Percentiles rank a stretch among this genome's conserved stretches.
phyloP scores from a whole-genome alignment of 2,797 vertebrate genomes.

The Chiroxiphia lanceolata region DNA sequence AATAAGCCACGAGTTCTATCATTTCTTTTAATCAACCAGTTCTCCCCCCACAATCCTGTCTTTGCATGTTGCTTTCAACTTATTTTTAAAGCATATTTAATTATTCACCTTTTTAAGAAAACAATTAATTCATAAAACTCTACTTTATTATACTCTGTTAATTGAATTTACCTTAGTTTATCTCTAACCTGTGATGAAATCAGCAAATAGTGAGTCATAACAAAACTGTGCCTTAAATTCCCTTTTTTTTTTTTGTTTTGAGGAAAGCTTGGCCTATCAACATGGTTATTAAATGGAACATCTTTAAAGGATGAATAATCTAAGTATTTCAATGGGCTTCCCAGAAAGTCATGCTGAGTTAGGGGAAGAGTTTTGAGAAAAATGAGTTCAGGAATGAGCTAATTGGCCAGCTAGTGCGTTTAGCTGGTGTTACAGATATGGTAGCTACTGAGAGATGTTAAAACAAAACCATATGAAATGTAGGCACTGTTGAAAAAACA shows the following conservation, averaged over 20 bases:
- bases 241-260: background rate
- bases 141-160: background rate
- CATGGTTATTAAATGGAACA: background rate
- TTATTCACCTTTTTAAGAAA: background rate
- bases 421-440: background rate
- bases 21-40: background rate
- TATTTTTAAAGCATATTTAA: background rate
- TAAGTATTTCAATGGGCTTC: background rate
- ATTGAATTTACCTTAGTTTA: background rate
- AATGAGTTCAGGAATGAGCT: background rate
- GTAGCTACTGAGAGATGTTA: background rate
- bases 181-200: background rate
- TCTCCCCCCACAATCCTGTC: background rate
- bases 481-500: constrained; percentile 32
- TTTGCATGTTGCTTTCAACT: background rate
- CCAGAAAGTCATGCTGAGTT: background rate
- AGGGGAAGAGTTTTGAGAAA: background rate
- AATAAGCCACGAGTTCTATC: background rate
- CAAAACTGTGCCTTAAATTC: background rate
- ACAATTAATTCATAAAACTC: background rate
- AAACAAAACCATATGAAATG: constrained; percentile 23
- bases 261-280: background rate
- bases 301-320: background rate
- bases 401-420: background rate
- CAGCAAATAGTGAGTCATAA: background rate